A percentile compares a stretch with the other conserved stretches of the same genome.
Evolutionary conservation across 2,888 invertebrate species (phyloP).

Genomic region (Trissoscelio sp.): DNA sequence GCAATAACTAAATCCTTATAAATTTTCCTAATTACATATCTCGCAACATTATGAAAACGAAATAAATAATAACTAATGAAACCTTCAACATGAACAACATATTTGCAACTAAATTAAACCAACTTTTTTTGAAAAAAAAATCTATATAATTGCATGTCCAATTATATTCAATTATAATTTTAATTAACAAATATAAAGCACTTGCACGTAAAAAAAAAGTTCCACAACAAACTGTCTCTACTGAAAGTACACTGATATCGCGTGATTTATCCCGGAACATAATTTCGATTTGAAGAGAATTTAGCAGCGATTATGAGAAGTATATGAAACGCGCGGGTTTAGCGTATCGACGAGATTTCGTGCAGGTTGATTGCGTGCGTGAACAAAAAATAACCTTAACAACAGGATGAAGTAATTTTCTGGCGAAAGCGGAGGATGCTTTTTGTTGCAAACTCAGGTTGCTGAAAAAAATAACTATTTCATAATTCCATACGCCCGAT

Average conservation of each 20-base stretch:
- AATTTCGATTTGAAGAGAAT: slow-evolving; percentile 14
- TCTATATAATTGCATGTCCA: background rate
- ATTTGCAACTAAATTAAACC: background rate
- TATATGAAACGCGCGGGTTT: slow-evolving; percentile 21
- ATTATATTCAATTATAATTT: too few relatives aligned
- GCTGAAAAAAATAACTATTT: slow-evolving; percentile 35
- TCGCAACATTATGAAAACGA: too few relatives aligned
- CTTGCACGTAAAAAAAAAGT: slow-evolving; percentile 8
- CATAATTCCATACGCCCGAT: slow-evolving; percentile 36
- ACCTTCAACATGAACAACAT: too few relatives aligned
- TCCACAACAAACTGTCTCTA: background rate
- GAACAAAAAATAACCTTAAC: slow-evolving; percentile 46
- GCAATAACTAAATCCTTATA: too few relatives aligned
- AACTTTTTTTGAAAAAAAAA: background rate
- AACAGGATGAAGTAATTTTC: slow-evolving; percentile 61
- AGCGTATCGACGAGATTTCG: slow-evolving; percentile 44
- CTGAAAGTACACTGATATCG: background rate
- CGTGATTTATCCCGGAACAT: slow-evolving; percentile 17
- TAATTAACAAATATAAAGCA: background rate
- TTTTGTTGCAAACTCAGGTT: slow-evolving; percentile 30
- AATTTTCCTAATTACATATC: too few relatives aligned
- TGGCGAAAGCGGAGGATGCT: slow-evolving; percentile 42
- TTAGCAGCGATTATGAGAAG: slow-evolving; percentile 35
- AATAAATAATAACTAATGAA: too few relatives aligned
- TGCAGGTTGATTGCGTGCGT: slow-evolving; percentile 51